A percentile compares a stretch with the other conserved stretches of the same genome.
Evolutionary conservation across 1,140 invertebrate species (phyloP).

Genomic region (Maconellicoccus hirsutus): DNA sequence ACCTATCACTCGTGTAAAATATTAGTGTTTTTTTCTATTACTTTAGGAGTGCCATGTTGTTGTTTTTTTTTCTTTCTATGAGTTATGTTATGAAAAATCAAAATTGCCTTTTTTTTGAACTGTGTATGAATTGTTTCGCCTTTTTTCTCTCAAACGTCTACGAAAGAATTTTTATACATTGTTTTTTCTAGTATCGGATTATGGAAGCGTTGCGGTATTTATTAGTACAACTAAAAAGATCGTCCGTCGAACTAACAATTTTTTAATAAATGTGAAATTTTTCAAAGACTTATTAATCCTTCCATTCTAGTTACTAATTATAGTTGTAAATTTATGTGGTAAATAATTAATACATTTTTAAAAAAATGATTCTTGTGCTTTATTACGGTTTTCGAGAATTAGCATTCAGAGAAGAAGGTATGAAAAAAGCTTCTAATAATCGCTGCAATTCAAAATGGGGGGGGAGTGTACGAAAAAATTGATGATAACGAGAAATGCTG

Average conservation of each 20-base stretch:
- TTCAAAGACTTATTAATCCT: constrained; percentile 12
- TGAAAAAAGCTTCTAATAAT: no score
- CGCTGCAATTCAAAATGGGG: no score
- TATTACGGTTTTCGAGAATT: no score
- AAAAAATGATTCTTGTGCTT: no score
- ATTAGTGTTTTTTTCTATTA: background rate
- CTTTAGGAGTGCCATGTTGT: constrained; percentile 15
- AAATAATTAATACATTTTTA: background rate
- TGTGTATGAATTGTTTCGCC: background rate
- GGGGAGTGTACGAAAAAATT: no score
- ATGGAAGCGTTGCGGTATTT: no score
- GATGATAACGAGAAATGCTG: no score
- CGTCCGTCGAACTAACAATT: background rate
- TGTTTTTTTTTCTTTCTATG: background rate
- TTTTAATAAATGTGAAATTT: constrained; percentile 6
- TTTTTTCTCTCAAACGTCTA: no score
- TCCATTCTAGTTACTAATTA: constrained; percentile 19
- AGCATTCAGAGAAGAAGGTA: no score
- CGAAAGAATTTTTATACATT: no score
- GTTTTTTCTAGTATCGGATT: no score
- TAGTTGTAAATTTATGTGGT: background rate
- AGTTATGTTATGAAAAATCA: background rate
- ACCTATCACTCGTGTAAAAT: constrained; percentile 1
- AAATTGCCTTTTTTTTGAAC: background rate
- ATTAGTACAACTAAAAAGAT: background rate